A percentile compares a stretch with the other conserved stretches of the same genome.
Evolutionary conservation across 2,888 invertebrate genomes (phyloP).

Genomic region (Lasiommata megera): DNA sequence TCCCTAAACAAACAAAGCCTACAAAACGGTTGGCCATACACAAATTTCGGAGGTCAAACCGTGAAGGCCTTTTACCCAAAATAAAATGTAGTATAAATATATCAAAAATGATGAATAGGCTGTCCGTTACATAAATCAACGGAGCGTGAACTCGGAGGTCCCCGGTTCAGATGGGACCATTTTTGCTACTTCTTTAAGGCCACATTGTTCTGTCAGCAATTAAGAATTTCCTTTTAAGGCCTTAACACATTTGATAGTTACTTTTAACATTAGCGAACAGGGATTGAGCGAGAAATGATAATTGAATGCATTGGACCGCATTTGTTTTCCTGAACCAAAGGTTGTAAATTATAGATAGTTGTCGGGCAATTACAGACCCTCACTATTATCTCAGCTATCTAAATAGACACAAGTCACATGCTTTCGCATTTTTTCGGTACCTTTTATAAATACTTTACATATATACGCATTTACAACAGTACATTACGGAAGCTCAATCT

Average conservation of each 20-base stretch:
- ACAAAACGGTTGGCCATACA: background rate
- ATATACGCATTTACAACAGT: too few relatives aligned
- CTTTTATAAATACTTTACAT: too few relatives aligned
- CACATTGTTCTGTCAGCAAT: slow-evolving; percentile 35
- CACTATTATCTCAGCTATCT: too few relatives aligned
- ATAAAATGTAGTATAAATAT: slow-evolving; percentile 21
- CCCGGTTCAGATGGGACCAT: slow-evolving; percentile 24
- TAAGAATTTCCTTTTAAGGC: slow-evolving; percentile 26
- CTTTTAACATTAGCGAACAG: too few relatives aligned
- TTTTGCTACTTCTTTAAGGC: slow-evolving; percentile 28
- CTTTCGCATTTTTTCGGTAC: too few relatives aligned
- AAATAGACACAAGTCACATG: too few relatives aligned
- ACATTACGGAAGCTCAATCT: too few relatives aligned
- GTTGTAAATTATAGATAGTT: too few relatives aligned
- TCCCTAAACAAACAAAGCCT: slow-evolving; percentile 1
- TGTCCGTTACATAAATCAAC: slow-evolving; percentile 31
- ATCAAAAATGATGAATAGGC: slow-evolving; percentile 29
- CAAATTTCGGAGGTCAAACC: background rate
- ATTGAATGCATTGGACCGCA: too few relatives aligned
- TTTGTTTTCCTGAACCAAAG: too few relatives aligned
- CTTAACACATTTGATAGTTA: background rate
- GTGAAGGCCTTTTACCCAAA: slow-evolving; percentile 1
- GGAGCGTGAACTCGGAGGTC: slow-evolving; percentile 27
- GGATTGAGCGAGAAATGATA: too few relatives aligned
- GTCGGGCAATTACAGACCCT: too few relatives aligned